Percentiles rank a stretch among this genome's conserved stretches.
Evolutionary conservation across 1,140 invertebrate species (phyloP).

Genomic region (Radopholus similis): DNA sequence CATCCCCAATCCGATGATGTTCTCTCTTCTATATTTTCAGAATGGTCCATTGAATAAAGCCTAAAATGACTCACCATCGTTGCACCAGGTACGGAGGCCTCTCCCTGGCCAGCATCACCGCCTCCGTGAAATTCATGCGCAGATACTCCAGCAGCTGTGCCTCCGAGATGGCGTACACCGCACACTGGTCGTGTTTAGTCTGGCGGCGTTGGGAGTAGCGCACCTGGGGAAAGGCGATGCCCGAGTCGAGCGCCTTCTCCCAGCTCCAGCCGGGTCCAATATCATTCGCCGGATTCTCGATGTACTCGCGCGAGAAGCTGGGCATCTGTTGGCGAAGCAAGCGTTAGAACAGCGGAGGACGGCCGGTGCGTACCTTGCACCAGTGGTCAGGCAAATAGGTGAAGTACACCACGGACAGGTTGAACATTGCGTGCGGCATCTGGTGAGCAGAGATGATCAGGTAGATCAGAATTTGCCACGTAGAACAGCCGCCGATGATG

Average conservation of each 20-base stretch:
- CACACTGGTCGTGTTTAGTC: conserved; percentile 36
- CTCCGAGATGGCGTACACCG: conserved; percentile 38
- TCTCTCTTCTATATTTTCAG: too few relatives aligned
- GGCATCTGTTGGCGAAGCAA: conserved; percentile 35
- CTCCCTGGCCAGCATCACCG: conserved; percentile 18
- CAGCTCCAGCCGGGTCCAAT: conserved; percentile 45
- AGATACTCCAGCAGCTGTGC: conserved; percentile 29
- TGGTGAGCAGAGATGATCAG: conserved; percentile 46
- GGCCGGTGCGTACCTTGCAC: conserved; percentile 44
- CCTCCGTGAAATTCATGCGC: conserved; percentile 31
- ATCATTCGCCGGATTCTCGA: conserved; percentile 37
- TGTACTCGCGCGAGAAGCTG: conserved; percentile 45
- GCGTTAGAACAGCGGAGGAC: background rate
- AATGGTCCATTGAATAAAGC: too few relatives aligned
- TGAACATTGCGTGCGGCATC: conserved; percentile 47
- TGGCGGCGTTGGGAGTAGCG: background rate
- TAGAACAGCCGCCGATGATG: conserved; percentile 44
- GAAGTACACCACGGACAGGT: conserved; percentile 46
- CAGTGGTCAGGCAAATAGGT: conserved; percentile 59
- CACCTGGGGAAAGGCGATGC: conserved; percentile 49
- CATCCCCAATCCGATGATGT: too few relatives aligned
- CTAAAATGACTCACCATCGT: too few relatives aligned
- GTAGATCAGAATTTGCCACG: conserved; percentile 47
- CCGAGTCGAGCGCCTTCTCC: conserved; percentile 54
- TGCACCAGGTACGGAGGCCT: conserved; percentile 10